Conservation (phyloP, 2,888 invertebrate genomes). For the Drosophila melanosoma region DNA sequence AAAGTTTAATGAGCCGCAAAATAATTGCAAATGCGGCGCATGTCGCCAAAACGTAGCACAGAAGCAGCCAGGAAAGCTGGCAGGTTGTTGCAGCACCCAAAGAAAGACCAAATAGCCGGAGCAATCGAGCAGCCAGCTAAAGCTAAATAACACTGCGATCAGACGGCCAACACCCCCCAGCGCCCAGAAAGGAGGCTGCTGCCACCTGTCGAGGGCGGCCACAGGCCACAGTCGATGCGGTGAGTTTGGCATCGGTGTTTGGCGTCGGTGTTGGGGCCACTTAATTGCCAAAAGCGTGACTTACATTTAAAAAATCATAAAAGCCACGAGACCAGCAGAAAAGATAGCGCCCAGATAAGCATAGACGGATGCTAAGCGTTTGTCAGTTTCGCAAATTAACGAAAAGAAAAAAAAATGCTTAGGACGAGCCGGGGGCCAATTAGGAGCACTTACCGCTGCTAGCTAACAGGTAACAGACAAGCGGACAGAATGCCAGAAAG, state of each 20-base stretch:
- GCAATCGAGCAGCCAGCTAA: slow-evolving; percentile 24
- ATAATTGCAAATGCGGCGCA: slow-evolving; percentile 82
- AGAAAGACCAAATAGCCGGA: slow-evolving; percentile 52
- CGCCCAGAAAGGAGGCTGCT: slow-evolving; percentile 45
- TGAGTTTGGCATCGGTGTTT: slow-evolving; percentile 16
- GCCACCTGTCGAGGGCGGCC: slow-evolving; percentile 72
- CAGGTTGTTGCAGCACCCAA: slow-evolving; percentile 18
- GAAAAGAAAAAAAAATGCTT: slow-evolving; percentile 48
- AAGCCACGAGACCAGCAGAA: slow-evolving; percentile 68
- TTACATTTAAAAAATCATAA: slow-evolving; percentile 79
- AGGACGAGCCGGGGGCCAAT: slow-evolving; percentile 65
- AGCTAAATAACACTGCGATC: slow-evolving; percentile 25
- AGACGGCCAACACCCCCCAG: slow-evolving; percentile 53
- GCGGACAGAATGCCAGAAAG: neutral
- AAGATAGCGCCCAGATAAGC: slow-evolving; percentile 51
- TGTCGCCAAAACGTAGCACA: slow-evolving; percentile 70
- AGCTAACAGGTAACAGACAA: slow-evolving; percentile 28
- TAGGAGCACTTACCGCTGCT: slow-evolving; percentile 63
- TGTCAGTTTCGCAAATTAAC: slow-evolving; percentile 70
- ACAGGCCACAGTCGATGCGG: slow-evolving; percentile 53
- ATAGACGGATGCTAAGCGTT: slow-evolving; percentile 63
- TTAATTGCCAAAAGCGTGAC: slow-evolving; percentile 82
- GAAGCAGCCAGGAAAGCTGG: slow-evolving; percentile 48
- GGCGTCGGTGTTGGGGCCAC: slow-evolving; percentile 63
- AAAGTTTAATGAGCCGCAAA: slow-evolving; percentile 83